Conservation (phyloP, 1,140 invertebrate species). For the Streblospio benedicti region DNA sequence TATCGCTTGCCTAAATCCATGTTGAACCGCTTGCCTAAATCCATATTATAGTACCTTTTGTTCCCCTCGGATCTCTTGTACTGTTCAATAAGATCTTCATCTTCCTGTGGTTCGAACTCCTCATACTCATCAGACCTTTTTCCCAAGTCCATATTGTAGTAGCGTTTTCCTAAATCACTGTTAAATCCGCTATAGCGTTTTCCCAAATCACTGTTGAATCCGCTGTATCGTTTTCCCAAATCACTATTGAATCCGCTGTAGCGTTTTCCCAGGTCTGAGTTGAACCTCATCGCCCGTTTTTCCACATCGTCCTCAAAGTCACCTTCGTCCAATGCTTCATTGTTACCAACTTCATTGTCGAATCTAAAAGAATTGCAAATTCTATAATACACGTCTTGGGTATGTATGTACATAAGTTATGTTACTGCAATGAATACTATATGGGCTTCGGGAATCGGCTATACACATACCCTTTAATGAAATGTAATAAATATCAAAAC, state of each 20-base stretch:
- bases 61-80: neutral
- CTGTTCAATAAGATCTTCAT: too few relatives aligned
- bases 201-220: neutral
- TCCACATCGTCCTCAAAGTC: too few relatives aligned
- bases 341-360: too few relatives aligned
- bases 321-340: too few relatives aligned
- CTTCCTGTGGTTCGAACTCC: too few relatives aligned
- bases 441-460: constrained; percentile 5
- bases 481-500: too few relatives aligned
- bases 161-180: neutral
- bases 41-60: neutral
- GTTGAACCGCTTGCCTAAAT: neutral
- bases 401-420: too few relatives aligned
- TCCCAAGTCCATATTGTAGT: neutral
- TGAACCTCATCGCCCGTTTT: too few relatives aligned
- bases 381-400: too few relatives aligned
- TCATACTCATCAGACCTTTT: too few relatives aligned
- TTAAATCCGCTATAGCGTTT: neutral
- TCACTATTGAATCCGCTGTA: constrained; percentile 3
- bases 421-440: too few relatives aligned
- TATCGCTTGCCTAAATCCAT: neutral
- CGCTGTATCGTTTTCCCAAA: neutral
- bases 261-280: constrained; percentile 5
- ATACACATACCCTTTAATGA: constrained; percentile 5
- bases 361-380: too few relatives aligned